Evolutionary conservation across 2,888 invertebrate species (phyloP), one percentile per base, ranked within the genome.

Genomic region (Ceraclea dissimilis): DNA sequence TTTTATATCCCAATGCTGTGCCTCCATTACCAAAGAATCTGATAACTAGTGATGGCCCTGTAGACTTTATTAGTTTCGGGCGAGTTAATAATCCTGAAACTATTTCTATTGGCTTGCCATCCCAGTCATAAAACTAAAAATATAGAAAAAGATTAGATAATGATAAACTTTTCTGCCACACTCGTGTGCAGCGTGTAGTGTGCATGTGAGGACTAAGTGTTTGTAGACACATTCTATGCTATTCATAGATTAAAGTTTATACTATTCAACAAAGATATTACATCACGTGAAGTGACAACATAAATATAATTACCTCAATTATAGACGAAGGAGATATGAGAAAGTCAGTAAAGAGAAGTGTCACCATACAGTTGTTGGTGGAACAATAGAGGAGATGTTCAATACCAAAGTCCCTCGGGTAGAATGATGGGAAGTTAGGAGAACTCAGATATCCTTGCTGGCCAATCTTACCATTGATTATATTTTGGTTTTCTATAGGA

Each of bases 1-100:
- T 60, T 52, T 60, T 62, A 34, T 62, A 62, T 18, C 62, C 60
- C 44, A 60, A n/a, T 10, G 58, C 57, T 6, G 58, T 60, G 26
- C 58, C 62, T 6, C 62, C 60, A 34, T 62, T 62, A 31, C 56
- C 56, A 26, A 58, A 60, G 52, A 62, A 62, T 44, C 62, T 58
- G 18, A 60, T 50, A 8, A 39, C 52, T 19, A 62, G 33, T 19
- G 62, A 50, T 2, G 60, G 39, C 2, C 60, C 58, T 11, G 60
- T 50, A 16, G 62, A 60, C 17, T 51, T 17, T 10, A 60, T 34
- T 8, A 53, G 52, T n/a, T 56, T 49, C 2, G 62, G 62, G 22
- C 62, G 22, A 4, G 58, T 26, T 19, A 56, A 52, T 5, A 52
- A 31, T 34, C 60, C 62, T 10, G 62, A 56, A 2, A 60, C 56